These are phyloP conservation scores for Deroplatys truncata DNA, from an alignment of 2,888 invertebrate genomes.

Conservation along the genomic window DNA sequence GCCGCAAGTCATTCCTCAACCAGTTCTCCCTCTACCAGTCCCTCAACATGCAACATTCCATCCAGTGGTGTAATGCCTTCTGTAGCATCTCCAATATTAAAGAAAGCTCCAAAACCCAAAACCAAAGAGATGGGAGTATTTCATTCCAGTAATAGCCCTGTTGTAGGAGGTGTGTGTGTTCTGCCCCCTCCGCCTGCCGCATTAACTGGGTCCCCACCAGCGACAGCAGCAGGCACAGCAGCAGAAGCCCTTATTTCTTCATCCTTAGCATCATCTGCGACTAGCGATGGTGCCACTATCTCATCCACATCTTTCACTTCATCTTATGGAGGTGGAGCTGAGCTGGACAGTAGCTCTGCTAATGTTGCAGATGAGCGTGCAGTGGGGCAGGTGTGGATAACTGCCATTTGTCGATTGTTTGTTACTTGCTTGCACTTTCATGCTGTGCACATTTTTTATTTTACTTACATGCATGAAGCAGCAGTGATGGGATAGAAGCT, in stretches of 20 bases:
- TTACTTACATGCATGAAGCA: neutral
- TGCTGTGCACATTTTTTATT: neutral
- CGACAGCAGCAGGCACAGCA: neutral
- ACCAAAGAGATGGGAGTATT: slow-evolving; percentile 19
- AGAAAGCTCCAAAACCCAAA: slow-evolving; percentile 16
- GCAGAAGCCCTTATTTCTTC: neutral
- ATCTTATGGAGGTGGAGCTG: slow-evolving; percentile 18
- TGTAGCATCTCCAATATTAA: slow-evolving; percentile 36
- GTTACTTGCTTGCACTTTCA: neutral
- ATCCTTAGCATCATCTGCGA: slow-evolving; percentile 16
- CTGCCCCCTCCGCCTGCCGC: slow-evolving; percentile 4
- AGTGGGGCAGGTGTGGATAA: slow-evolving; percentile 1
- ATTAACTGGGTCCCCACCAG: slow-evolving; percentile 5
- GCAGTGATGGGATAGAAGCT: neutral
- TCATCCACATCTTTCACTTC: slow-evolving; percentile 30
- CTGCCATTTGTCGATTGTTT: neutral
- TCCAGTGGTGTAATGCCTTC: neutral
- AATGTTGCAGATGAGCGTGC: neutral
- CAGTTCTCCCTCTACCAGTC: slow-evolving; percentile 43
- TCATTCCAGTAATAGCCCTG: slow-evolving; percentile 14
- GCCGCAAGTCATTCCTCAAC: slow-evolving; percentile 44
- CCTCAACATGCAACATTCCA: slow-evolving; percentile 2
- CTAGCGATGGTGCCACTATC: slow-evolving; percentile 31
- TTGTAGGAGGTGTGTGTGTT: slow-evolving; percentile 12
- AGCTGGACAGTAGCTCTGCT: slow-evolving; percentile 15